Percentiles rank a stretch among this genome's conserved stretches.
phyloP scores from a whole-genome alignment of 2,113 vertebrate genomes.

The Oryzias celebensis region DNA sequence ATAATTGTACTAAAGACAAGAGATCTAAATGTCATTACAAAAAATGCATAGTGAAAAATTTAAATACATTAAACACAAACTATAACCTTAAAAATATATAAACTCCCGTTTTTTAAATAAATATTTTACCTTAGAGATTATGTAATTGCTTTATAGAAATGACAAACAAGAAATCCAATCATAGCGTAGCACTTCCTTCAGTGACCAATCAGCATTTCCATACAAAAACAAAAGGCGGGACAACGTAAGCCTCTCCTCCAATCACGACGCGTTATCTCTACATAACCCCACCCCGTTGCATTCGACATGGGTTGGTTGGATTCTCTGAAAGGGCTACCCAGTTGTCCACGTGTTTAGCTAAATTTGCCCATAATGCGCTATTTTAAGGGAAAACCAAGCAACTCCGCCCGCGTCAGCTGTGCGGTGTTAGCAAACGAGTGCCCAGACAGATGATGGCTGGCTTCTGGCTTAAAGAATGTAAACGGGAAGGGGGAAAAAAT shows the following conservation, averaged over 20 bases:
- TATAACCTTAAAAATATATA: not conserved
- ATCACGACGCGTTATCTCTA: not conserved
- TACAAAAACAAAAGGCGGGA: conserved; percentile 6
- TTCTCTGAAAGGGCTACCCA: conserved; percentile 21
- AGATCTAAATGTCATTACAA: too few species aligned
- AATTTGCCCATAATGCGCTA: conserved; percentile 65
- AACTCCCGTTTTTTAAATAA: not conserved
- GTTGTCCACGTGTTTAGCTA: conserved; percentile 5
- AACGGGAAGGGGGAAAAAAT: conserved; percentile 72
- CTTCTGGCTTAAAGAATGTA: conserved; percentile 64
- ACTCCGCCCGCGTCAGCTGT: conserved; percentile 45
- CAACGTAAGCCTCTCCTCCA: conserved; percentile 27
- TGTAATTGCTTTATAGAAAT: conserved; percentile 18
- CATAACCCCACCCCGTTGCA: conserved; percentile 49
- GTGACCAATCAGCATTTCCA: conserved; percentile 29
- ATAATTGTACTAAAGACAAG: too few species aligned
- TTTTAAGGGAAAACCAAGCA: conserved; percentile 49
- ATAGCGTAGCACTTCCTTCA: not conserved
- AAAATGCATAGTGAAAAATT: too few species aligned
- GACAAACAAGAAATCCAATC: conserved; percentile 42
- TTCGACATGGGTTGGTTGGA: conserved; percentile 36
- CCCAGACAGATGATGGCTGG: conserved; percentile 60
- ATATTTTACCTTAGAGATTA: conserved; percentile 26
- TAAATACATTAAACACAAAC: not conserved
- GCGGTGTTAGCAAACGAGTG: not conserved